Conservation (phyloP, 1,140 invertebrate species). For the Papilio aristodemus region DNA sequence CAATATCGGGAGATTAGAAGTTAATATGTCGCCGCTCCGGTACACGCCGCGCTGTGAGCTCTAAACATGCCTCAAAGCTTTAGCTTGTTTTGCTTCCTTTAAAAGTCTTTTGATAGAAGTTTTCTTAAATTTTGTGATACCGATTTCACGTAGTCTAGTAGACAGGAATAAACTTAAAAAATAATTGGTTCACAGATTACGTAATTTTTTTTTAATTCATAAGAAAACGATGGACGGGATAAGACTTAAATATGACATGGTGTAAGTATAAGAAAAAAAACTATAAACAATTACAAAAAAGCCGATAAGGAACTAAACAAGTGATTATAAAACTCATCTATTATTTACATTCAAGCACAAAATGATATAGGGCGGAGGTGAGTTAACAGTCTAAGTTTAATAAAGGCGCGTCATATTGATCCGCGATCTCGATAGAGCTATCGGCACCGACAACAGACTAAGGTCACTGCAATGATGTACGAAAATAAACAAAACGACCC, state of each 20-base stretch:
- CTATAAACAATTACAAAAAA: too few relatives aligned
- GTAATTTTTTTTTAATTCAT: background rate
- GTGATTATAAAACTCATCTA: too few relatives aligned
- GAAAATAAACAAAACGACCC: slow-evolving; percentile 34
- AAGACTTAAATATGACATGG: too few relatives aligned
- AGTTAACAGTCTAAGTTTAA: background rate
- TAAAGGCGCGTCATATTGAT: background rate
- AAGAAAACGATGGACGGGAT: too few relatives aligned
- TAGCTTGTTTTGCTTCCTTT: slow-evolving; percentile 25
- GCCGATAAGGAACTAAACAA: too few relatives aligned
- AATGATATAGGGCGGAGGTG: too few relatives aligned
- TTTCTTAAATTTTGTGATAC: slow-evolving; percentile 25
- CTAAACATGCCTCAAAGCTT: slow-evolving; percentile 28
- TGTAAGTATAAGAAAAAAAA: too few relatives aligned
- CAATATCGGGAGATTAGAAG: slow-evolving; percentile 34
- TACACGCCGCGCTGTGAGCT: slow-evolving; percentile 22
- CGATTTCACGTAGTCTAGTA: background rate
- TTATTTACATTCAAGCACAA: too few relatives aligned
- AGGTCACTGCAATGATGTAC: slow-evolving; percentile 26
- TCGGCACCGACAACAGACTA: slow-evolving; percentile 27
- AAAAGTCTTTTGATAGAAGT: slow-evolving; percentile 19
- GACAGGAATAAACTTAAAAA: slow-evolving; percentile 1
- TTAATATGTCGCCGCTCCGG: slow-evolving; percentile 32
- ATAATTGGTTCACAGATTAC: background rate
- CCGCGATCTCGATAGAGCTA: slow-evolving; percentile 3